Conservation (phyloP, 2,888 invertebrate genomes). For the Drosophila paranaensis region DNA sequence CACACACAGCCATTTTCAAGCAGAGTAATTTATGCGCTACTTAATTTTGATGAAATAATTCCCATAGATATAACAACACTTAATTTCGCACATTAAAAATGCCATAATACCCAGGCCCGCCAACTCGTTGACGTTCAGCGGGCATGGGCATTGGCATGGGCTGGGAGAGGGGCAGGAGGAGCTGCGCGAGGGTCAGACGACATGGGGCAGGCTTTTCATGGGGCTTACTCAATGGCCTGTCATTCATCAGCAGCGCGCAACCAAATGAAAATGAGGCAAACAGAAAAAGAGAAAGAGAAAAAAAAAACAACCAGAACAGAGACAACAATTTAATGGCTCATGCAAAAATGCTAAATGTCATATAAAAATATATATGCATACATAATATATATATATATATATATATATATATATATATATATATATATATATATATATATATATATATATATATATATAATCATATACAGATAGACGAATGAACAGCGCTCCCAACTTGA, state of each 20-base stretch:
- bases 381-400: not conserved
- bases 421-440: too few relatives aligned
- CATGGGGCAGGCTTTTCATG: constrained; percentile 13
- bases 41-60: constrained; percentile 76
- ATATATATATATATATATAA: not conserved
- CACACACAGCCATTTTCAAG: constrained; percentile 20
- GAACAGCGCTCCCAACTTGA: not conserved
- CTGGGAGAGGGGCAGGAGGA: not conserved
- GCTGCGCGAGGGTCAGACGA: constrained; percentile 5
- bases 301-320: constrained; percentile 25
- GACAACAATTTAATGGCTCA: constrained; percentile 65
- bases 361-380: not conserved
- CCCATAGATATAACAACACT: constrained; percentile 74
- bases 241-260: constrained; percentile 68
- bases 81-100: constrained; percentile 78
- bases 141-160: not conserved
- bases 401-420: not conserved
- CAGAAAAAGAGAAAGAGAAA: constrained; percentile 27
- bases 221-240: constrained; percentile 64
- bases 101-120: constrained; percentile 57
- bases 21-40: constrained; percentile 73
- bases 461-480: not conserved
- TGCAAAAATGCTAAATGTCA: constrained; percentile 57
- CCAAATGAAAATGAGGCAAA: constrained; percentile 64
- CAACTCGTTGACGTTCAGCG: constrained; percentile 29